phyloP scores from a whole-genome alignment of 2,113 vertebrate genomes.

The Sphaerodactylus townsendi region DNA sequence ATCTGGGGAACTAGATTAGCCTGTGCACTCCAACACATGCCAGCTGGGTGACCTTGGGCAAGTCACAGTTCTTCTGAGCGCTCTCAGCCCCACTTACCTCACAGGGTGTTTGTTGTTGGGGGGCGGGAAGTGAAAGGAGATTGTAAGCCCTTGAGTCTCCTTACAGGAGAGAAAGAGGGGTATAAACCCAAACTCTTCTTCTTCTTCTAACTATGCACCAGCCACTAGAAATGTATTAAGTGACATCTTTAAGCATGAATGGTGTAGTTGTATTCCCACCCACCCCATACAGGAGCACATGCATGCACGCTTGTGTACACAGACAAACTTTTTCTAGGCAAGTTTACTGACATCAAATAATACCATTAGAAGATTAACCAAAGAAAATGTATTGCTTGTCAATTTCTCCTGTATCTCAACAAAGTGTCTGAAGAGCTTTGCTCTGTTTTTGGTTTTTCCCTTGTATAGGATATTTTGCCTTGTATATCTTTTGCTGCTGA shows the following conservation, averaged over 20 bases:
- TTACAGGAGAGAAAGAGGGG: too few relatives aligned
- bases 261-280: background rate
- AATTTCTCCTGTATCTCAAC: background rate
- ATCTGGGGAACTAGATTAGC: too few relatives aligned
- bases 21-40: too few relatives aligned
- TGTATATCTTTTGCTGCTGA: constrained; percentile 80
- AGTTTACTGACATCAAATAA: background rate
- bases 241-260: background rate
- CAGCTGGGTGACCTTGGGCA: too few relatives aligned
- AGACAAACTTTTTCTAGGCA: background rate
- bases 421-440: background rate
- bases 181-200: too few relatives aligned
- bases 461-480: constrained; percentile 81
- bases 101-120: too few relatives aligned
- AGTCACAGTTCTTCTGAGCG: too few relatives aligned
- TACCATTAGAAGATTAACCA: background rate
- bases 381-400: background rate
- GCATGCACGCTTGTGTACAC: too few relatives aligned
- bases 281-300: too few relatives aligned
- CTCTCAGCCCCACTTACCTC: too few relatives aligned
- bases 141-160: too few relatives aligned
- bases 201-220: background rate
- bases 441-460: constrained; percentile 26
- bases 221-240: background rate
- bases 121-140: too few relatives aligned